phyloP scores from a whole-genome alignment of 2,888 invertebrate genomes.

The Cantharis rustica region DNA sequence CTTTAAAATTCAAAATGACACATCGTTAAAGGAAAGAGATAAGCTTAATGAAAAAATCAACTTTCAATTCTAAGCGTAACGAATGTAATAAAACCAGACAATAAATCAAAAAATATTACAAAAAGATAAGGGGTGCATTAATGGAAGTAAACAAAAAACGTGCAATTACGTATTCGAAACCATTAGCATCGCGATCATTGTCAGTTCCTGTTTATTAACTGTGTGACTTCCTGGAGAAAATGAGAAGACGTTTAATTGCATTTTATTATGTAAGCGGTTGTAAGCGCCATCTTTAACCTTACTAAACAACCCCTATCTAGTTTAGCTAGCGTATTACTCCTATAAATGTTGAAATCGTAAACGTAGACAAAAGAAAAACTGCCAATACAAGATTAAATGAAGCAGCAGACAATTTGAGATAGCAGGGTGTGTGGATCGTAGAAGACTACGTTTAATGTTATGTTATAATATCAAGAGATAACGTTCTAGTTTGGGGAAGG shows the following conservation, averaged over 20 bases:
- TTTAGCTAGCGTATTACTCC: slow-evolving; percentile 3
- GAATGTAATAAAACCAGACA: slow-evolving; percentile 9
- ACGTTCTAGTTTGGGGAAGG: background rate
- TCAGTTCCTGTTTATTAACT: slow-evolving; percentile 56
- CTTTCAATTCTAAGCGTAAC: background rate
- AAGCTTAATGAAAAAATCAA: background rate
- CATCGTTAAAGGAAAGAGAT: background rate
- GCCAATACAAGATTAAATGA: slow-evolving; percentile 2
- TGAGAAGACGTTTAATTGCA: slow-evolving; percentile 50
- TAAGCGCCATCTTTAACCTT: slow-evolving; percentile 32
- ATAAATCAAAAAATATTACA: slow-evolving; percentile 10
- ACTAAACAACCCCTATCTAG: slow-evolving; percentile 17
- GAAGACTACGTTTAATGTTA: background rate
- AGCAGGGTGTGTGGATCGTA: background rate
- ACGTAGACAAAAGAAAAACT: slow-evolving; percentile 3
- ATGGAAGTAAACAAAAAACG: slow-evolving; percentile 43
- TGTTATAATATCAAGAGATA: background rate
- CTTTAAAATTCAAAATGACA: background rate
- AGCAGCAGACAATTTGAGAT: background rate
- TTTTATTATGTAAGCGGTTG: slow-evolving; percentile 47
- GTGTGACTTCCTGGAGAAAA: slow-evolving; percentile 52
- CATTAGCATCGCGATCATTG: slow-evolving; percentile 56
- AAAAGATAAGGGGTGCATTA: slow-evolving; percentile 12
- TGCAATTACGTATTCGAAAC: slow-evolving; percentile 55
- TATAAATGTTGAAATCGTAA: background rate